phyloP scores from a whole-genome alignment of 2,888 invertebrate genomes.

The Tridacna crocea region DNA sequence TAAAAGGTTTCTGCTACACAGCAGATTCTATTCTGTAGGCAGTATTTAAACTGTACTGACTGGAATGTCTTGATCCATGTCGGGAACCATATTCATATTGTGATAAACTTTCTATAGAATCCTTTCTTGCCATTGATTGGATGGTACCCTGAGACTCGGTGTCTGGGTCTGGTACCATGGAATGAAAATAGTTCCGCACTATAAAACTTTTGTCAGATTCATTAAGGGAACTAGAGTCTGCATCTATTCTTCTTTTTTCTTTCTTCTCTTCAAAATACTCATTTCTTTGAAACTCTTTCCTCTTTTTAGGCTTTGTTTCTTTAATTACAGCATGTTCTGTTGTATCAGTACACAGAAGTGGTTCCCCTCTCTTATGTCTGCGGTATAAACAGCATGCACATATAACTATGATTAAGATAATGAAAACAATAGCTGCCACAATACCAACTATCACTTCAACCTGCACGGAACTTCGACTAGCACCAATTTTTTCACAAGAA shows the following conservation, averaged over 20 bases:
- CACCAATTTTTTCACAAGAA: slow-evolving; percentile 41
- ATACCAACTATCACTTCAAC: slow-evolving; percentile 48
- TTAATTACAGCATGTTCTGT: background rate
- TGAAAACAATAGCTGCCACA: slow-evolving; percentile 57
- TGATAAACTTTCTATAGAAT: slow-evolving; percentile 49
- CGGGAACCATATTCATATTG: slow-evolving; percentile 50
- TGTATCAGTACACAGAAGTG: slow-evolving; percentile 40
- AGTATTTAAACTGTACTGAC: slow-evolving; percentile 59
- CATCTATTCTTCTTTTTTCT: slow-evolving; percentile 65
- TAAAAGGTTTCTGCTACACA: slow-evolving; percentile 31
- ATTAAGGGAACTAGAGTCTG: slow-evolving; percentile 72
- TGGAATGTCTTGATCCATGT: slow-evolving; percentile 51
- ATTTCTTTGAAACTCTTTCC: slow-evolving; percentile 15
- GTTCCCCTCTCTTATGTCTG: slow-evolving; percentile 57
- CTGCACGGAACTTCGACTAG: slow-evolving; percentile 25
- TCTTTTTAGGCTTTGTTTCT: slow-evolving; percentile 19
- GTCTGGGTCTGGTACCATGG: slow-evolving; percentile 71
- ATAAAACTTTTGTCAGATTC: slow-evolving; percentile 79
- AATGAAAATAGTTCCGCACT: slow-evolving; percentile 76
- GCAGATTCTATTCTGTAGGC: slow-evolving; percentile 61
- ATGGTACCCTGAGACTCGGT: slow-evolving; percentile 47
- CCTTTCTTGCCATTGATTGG: slow-evolving; percentile 59
- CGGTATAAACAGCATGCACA: slow-evolving; percentile 63
- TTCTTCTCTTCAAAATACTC: slow-evolving; percentile 65
- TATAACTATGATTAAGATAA: slow-evolving; percentile 64